phyloP scores from a whole-genome alignment of 2,888 invertebrate species.

The Diplazon laetatorius region DNA sequence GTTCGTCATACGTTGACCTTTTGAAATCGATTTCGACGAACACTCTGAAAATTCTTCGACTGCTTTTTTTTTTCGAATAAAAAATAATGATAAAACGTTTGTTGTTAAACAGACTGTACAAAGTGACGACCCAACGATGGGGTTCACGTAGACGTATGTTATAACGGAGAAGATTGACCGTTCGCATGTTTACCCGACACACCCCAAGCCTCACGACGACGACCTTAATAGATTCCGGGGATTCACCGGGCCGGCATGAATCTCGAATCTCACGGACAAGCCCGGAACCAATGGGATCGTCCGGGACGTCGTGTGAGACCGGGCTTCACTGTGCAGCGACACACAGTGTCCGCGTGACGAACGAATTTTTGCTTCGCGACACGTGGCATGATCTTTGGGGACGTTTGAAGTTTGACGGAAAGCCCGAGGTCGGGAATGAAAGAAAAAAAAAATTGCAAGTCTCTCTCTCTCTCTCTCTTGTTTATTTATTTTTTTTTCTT shows the following conservation, averaged over 20 bases:
- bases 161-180: constrained; percentile 44
- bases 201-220: constrained; percentile 24
- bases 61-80: too few species aligned
- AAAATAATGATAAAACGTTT: too few species aligned
- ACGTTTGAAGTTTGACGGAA: not conserved
- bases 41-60: too few species aligned
- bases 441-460: not conserved
- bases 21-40: too few species aligned
- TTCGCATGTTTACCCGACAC: constrained; percentile 43
- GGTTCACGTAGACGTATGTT: constrained; percentile 16
- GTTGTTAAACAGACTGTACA: not conserved
- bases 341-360: not conserved
- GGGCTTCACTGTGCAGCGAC: not conserved
- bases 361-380: too few species aligned
- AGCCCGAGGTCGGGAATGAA: not conserved
- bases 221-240: constrained; percentile 47
- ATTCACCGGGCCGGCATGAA: constrained; percentile 6
- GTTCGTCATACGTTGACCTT: too few species aligned
- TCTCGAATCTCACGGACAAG: constrained; percentile 4
- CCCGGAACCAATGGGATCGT: not conserved
- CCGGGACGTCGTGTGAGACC: not conserved
- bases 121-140: not conserved
- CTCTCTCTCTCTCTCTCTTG: too few species aligned
- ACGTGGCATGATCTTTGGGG: not conserved
- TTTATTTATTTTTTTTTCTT: not conserved